These are phyloP conservation scores for Cydia fagiglandana DNA, from an alignment of 1,140 invertebrate genomes.

Conservation along the genomic window DNA sequence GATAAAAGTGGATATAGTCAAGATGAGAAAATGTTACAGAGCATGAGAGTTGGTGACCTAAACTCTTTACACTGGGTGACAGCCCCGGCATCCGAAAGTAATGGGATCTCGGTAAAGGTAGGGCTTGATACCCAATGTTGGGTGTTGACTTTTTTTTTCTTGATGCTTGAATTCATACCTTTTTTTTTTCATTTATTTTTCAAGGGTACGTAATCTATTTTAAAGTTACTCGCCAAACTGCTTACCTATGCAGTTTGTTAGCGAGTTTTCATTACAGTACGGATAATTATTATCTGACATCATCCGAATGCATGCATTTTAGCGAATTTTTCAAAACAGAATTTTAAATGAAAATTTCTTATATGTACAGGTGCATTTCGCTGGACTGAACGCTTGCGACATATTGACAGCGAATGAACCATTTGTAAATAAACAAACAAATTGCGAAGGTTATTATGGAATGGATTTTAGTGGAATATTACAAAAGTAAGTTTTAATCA, in stretches of 20 bases:
- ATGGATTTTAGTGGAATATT: constrained; percentile 17
- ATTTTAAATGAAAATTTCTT: neutral
- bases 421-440: neutral
- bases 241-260: too few species aligned
- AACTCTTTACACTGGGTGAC: neutral
- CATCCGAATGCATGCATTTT: too few species aligned
- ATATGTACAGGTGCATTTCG: neutral
- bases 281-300: too few species aligned
- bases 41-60: neutral
- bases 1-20: neutral
- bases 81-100: neutral
- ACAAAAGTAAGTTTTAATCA: neutral
- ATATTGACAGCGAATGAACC: neutral
- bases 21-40: neutral
- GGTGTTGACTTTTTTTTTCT: too few species aligned
- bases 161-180: too few species aligned
- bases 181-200: too few species aligned
- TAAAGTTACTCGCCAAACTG: too few species aligned
- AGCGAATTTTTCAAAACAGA: too few species aligned
- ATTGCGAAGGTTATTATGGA: neutral
- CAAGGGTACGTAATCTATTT: too few species aligned
- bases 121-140: neutral
- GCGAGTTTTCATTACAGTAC: too few species aligned
- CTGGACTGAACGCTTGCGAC: neutral
- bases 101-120: neutral